Base-by-base conservation (phyloP, 2,888 invertebrate genomes). In the Acronicta psi region DNA sequence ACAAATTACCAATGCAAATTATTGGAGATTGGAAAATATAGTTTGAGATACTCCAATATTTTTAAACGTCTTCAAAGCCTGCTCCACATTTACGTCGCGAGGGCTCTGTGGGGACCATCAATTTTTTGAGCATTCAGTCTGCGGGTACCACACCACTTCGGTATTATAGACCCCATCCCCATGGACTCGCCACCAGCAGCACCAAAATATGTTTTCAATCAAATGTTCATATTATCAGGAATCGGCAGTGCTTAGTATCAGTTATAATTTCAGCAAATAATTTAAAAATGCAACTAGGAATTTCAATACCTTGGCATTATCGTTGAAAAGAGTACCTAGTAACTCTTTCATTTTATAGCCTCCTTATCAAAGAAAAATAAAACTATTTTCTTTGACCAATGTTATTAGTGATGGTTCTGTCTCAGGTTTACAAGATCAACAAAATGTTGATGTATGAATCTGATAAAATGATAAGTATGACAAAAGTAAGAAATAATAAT, bases 311-410 rank as follows among this genome's bases (percentile, higher is more conserved):
- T 41, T 38, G 11, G 18, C 13, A 18, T 18, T 40, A 23, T 47
- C 23, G 36, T 51, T 34, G 11, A 31, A 47, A 34, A 14, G 16
- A 49, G 37, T 25, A 44, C 45, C 2, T 31, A 55, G 17, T 34
- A 42, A 62, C 20, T 34, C 17, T 31, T 25, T 37, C 14, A 43
- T 60, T 66, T 66, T 67, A 69, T 66, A 55, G 69, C 57, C 36
- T 50, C 49, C 61, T 41, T 61, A 69, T 52, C 69, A 69, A 49
- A 51, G 42, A 20, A 57, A 58, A 58, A 50, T 49, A 61, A 56
- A 42, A 40, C 41, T 40, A 31, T 43, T 71, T 58, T 43, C 49
- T 70, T 49, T 13, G 16, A 50, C 29, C 31, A 43, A 43, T 58
- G 25, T 53, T 37, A 38, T 42, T 49, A 52, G 44, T 54, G 53